Percentiles rank a stretch among this genome's conserved stretches.
Evolutionary conservation across 2,113 vertebrate species (phyloP).

Genomic region (Cyphomyrus plagiostoma): DNA sequence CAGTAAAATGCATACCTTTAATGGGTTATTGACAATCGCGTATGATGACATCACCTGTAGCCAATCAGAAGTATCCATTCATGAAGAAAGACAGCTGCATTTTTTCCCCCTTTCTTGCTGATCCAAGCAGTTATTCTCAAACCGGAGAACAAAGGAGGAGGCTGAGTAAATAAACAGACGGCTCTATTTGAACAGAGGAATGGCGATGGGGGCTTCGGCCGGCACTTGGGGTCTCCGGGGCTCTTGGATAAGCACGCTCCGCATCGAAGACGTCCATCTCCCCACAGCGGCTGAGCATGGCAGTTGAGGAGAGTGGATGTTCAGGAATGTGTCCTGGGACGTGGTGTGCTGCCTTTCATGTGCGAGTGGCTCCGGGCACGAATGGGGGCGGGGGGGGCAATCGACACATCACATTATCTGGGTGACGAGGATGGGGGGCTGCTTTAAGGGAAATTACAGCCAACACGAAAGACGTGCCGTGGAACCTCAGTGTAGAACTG

Average conservation of each 20-base stretch:
- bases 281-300: background rate
- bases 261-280: background rate
- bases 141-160: slow-evolving; percentile 16
- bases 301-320: background rate
- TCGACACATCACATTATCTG: background rate
- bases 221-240: background rate
- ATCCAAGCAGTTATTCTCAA: slow-evolving; percentile 47
- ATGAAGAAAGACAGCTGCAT: slow-evolving; percentile 36
- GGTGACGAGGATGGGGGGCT: background rate
- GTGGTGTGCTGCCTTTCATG: background rate
- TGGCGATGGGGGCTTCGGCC: background rate
- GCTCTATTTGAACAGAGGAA: background rate
- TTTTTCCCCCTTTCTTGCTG: slow-evolving; percentile 50
- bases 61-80: slow-evolving; percentile 50
- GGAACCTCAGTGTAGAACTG: background rate
- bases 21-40: slow-evolving; percentile 62
- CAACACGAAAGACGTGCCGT: background rate
- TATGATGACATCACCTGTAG: slow-evolving; percentile 61
- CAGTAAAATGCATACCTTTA: slow-evolving; percentile 55
- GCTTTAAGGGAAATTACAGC: background rate
- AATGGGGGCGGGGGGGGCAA: background rate
- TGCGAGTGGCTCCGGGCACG: background rate
- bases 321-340: background rate
- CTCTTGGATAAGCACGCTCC: background rate
- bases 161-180: slow-evolving; percentile 34